Conservation (phyloP, 2,888 invertebrate species). For the Tenthredo distinguenda region DNA sequence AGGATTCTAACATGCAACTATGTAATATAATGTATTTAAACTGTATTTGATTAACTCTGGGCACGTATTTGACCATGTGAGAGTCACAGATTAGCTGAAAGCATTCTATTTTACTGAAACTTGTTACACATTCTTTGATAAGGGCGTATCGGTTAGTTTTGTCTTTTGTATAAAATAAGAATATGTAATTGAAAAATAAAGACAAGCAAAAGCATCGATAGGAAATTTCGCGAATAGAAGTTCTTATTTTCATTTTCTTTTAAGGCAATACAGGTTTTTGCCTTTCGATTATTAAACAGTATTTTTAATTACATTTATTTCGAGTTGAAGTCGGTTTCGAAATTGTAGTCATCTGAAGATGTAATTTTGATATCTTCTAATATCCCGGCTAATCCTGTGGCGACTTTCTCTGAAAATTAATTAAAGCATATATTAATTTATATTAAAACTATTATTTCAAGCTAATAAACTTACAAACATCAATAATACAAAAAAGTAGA, state of each 20-base stretch:
- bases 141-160: neutral
- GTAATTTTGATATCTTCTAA: conserved; percentile 82
- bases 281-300: neutral
- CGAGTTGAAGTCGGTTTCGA: conserved; percentile 81
- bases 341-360: conserved; percentile 82
- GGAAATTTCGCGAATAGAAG: conserved; percentile 1
- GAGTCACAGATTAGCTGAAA: neutral
- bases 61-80: neutral
- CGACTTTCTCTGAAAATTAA: conserved; percentile 81
- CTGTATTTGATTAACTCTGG: neutral
- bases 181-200: neutral
- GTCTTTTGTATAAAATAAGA: conserved; percentile 4
- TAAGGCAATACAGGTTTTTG: neutral
- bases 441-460: neutral
- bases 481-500: neutral
- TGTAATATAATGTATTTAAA: conserved; percentile 30
- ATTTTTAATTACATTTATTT: conserved; percentile 47
- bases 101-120: conserved; percentile 25
- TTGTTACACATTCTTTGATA: conserved; percentile 9
- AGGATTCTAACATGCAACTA: conserved; percentile 3
- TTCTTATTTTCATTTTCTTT: conserved; percentile 19
- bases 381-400: conserved; percentile 83
- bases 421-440: conserved; percentile 15
- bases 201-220: neutral
- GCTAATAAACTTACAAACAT: neutral